Evolutionary conservation across 2,888 invertebrate species (phyloP).

Genomic region (Amorpha juglandis): DNA sequence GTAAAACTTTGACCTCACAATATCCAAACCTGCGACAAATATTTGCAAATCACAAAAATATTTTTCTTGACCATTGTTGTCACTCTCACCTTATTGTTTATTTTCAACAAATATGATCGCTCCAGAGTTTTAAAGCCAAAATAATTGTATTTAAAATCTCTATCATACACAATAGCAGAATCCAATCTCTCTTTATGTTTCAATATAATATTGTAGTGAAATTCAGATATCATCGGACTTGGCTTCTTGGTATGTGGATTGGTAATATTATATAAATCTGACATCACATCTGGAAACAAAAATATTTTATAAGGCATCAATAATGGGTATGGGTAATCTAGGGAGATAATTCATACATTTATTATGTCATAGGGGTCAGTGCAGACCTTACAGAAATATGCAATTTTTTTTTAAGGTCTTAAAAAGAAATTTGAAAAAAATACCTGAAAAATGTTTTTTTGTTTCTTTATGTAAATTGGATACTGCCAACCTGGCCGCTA

Average conservation of each 20-base stretch:
- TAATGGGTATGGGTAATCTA: background rate
- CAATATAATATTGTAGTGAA: conserved; percentile 91
- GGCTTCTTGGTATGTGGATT: conserved; percentile 89
- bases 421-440: conserved; percentile 36
- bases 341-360: too few species aligned
- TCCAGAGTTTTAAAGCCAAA: conserved; percentile 99
- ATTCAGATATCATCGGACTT: conserved; percentile 94
- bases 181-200: conserved; percentile 95
- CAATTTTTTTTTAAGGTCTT: too few species aligned
- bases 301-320: background rate
- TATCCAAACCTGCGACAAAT: too few species aligned
- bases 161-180: conserved; percentile 97
- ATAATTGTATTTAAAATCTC: conserved; percentile 98
- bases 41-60: too few species aligned
- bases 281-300: conserved; percentile 92
- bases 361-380: too few species aligned
- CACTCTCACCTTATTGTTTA: conserved; percentile 89
- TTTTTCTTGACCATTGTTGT: background rate
- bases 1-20: too few species aligned
- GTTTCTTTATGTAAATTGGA: conserved; percentile 99
- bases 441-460: conserved; percentile 95
- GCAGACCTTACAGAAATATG: too few species aligned
- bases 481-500: conserved; percentile 96
- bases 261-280: conserved; percentile 90
- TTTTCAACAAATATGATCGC: conserved; percentile 96